These are phyloP conservation scores for Orientallactaga bullata DNA, from an alignment of 2,113 vertebrate genomes.

Conservation along the genomic window DNA sequence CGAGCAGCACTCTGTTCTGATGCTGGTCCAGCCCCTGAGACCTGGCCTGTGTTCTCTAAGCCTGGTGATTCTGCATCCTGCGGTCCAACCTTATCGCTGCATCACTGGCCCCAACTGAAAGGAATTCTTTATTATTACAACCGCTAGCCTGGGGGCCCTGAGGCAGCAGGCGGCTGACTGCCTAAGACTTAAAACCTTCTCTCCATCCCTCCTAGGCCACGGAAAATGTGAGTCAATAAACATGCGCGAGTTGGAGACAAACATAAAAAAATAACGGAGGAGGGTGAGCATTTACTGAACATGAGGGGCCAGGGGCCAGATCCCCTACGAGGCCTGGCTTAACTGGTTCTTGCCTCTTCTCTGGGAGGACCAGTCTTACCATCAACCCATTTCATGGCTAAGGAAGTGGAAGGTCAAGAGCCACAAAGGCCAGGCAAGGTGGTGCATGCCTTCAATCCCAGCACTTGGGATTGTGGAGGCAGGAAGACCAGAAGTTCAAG, in stretches of 20 bases:
- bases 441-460: background rate
- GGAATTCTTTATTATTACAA: background rate
- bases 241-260: conserved; percentile 7
- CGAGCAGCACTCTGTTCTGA: background rate
- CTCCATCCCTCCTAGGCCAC: background rate
- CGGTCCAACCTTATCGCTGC: conserved; percentile 60
- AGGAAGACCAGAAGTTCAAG: too few relatives aligned
- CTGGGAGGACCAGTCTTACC: rapidly evolving
- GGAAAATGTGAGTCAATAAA: conserved; percentile 75
- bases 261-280: conserved; percentile 28
- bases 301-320: background rate
- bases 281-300: background rate
- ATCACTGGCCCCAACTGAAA: conserved; percentile 57
- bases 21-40: background rate
- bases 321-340: background rate
- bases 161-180: background rate
- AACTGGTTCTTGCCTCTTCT: background rate
- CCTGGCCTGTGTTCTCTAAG: background rate
- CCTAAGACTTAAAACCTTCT: background rate
- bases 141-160: conserved; percentile 37
- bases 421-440: background rate
- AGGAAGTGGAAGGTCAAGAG: background rate
- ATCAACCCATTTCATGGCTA: background rate
- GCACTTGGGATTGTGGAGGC: too few relatives aligned
- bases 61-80: background rate